phyloP scores from a whole-genome alignment of 1,140 invertebrate genomes.

The Rhyacophila brunnea region DNA sequence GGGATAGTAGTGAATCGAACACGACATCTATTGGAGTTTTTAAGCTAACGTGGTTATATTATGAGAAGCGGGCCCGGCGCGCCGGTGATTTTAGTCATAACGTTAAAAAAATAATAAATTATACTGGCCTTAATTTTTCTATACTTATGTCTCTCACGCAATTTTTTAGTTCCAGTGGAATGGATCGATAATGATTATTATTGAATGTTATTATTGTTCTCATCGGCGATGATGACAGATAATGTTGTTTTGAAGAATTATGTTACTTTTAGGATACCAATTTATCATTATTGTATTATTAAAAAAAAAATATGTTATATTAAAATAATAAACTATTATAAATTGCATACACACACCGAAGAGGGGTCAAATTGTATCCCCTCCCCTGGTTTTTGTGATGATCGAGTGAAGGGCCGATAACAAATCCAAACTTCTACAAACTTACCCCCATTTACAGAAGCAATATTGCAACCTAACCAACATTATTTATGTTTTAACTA shows the following conservation, averaged over 20 bases:
- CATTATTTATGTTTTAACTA: too few relatives aligned
- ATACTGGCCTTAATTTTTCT: constrained; percentile 20
- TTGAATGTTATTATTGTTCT: not conserved
- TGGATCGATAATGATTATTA: constrained; percentile 11
- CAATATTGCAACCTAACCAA: too few relatives aligned
- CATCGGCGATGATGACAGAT: not conserved
- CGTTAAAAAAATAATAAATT: constrained; percentile 13
- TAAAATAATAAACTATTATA: constrained; percentile 22
- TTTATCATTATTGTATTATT: constrained; percentile 27
- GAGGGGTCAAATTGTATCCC: not conserved
- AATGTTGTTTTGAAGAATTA: constrained; percentile 17
- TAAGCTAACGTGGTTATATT: not conserved
- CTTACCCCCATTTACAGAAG: too few relatives aligned
- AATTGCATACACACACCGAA: constrained; percentile 16
- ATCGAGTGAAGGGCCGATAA: too few relatives aligned
- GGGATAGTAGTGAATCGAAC: constrained; percentile 1
- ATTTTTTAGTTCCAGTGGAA: constrained; percentile 17
- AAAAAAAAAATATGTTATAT: constrained; percentile 19
- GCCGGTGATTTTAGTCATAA: constrained; percentile 16
- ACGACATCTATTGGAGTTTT: not conserved
- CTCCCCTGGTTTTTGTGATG: too few relatives aligned
- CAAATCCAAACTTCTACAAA: not conserved
- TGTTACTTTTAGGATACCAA: constrained; percentile 28
- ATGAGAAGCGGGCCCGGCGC: not conserved
- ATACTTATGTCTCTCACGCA: constrained; percentile 20